phyloP scores from a whole-genome alignment of 2,888 invertebrate species.

The Aphodius sticticus region DNA sequence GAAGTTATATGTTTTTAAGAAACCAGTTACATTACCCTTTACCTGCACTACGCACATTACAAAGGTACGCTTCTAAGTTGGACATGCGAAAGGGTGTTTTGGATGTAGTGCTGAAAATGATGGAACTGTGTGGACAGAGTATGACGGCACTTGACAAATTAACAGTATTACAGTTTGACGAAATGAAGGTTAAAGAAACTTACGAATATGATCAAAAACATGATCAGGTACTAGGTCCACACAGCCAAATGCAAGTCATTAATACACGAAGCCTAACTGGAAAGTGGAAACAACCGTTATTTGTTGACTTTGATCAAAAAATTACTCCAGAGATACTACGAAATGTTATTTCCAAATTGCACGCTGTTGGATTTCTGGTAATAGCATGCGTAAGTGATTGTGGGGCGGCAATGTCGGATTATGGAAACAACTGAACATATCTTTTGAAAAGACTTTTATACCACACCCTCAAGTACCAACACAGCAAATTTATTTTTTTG shows the following conservation, averaged over 20 bases:
- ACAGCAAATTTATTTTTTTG: too few relatives aligned
- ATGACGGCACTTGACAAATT: background rate
- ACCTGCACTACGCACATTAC: too few relatives aligned
- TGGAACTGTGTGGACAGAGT: background rate
- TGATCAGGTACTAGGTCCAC: slow-evolving; percentile 11
- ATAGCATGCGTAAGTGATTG: too few relatives aligned
- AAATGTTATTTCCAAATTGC: slow-evolving; percentile 56
- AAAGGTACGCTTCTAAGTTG: too few relatives aligned
- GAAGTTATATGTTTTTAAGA: too few relatives aligned
- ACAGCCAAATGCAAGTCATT: background rate
- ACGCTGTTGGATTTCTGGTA: too few relatives aligned
- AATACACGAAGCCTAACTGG: background rate
- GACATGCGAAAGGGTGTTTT: too few relatives aligned
- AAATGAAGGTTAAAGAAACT: background rate
- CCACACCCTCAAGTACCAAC: too few relatives aligned
- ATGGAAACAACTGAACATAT: too few relatives aligned
- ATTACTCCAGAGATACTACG: slow-evolving; percentile 44
- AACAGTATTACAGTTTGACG: background rate
- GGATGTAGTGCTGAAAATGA: background rate
- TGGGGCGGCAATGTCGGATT: too few relatives aligned
- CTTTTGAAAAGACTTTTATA: too few relatives aligned
- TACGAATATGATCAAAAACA: slow-evolving; percentile 1
- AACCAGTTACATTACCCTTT: too few relatives aligned
- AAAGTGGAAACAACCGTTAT: background rate
- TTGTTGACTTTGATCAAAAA: background rate